Evolutionary conservation across 2,888 invertebrate species (phyloP), one percentile per base, ranked within the genome.

Genomic region (Lagria hirta): DNA sequence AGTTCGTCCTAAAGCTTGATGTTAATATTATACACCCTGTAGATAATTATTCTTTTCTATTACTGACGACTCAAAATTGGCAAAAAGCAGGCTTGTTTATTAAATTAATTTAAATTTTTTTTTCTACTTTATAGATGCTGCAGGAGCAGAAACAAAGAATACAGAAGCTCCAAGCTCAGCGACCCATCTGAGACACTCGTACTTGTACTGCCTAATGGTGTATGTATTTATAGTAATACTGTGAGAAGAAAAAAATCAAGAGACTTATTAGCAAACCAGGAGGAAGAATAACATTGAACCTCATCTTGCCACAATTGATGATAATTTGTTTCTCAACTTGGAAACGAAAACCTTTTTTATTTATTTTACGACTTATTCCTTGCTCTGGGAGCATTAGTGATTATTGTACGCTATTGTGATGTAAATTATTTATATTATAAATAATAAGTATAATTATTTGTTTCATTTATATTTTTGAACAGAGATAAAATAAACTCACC

Each of bases 381-480:
- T 45, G 46, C 46, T 46, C 47, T 50, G 28, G 36, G 51, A 55
- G 51, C 47, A 54, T 50, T 43, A 55, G 54, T 57, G 55, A 52
- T 57, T 46, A 49, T 45, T 49, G 41, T 44, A 46, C 36, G 50
- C 38, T 44, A 51, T 52, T 56, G 57, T 57, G 55, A 54, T 57
- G 52, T 57, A 52, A 55, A 53, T 53, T 52, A 56, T 54, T 56
- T 54, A 52, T 56, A 56, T 51, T 51, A 42, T 40, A 49, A 53
- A 49, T 51, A 51, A 42, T 38, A 32, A 27, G 51, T 52, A 48
- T 54, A 52, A 28, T 35, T 17, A 33, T 33, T 28, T 29, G 7
- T 38, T 38, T 29, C 1, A n/a, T 20, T 26, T 21, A n/a, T n/a
- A n/a, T n/a, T n/a, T n/a, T n/a, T n/a, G n/a, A n/a, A n/a, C n/a